Conservation (phyloP, 2,797 vertebrate genomes). For the Hydrolagus colliei region DNA sequence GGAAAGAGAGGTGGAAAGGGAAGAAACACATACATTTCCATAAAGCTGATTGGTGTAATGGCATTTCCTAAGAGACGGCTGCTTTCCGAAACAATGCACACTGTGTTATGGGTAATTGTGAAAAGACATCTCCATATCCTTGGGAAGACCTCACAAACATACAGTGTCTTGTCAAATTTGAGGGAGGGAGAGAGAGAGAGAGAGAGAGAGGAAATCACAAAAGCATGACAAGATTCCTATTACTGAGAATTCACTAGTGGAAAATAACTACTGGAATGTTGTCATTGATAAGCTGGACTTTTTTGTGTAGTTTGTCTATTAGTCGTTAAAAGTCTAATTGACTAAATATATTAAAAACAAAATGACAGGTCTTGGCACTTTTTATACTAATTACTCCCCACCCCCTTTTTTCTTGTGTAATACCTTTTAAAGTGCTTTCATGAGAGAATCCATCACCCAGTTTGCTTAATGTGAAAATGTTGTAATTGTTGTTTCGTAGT, state of each 20-base stretch:
- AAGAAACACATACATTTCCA: background rate
- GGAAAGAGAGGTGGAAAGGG: no score
- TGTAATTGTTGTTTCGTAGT: conserved; percentile 67
- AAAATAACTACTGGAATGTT: conserved; percentile 74
- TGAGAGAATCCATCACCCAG: conserved; percentile 70
- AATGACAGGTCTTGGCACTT: conserved; percentile 77
- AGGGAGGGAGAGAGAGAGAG: conserved; percentile 1
- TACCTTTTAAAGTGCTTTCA: conserved; percentile 67
- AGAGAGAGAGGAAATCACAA: background rate
- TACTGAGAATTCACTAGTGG: conserved; percentile 40
- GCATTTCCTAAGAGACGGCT: background rate
- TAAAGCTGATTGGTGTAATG: background rate
- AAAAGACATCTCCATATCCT: background rate
- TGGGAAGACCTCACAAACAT: background rate
- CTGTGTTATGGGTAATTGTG: conserved; percentile 25
- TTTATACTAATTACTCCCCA: conserved; percentile 65
- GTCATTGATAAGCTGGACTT: conserved; percentile 68
- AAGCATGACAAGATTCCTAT: conserved; percentile 15
- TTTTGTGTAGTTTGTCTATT: conserved; percentile 64
- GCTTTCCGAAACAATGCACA: background rate
- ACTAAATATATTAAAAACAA: conserved; percentile 59
- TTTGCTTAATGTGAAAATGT: conserved; percentile 74
- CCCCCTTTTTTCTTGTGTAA: conserved; percentile 50
- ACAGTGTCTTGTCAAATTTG: background rate
- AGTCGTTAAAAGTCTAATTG: conserved; percentile 53